A percentile compares a stretch with the other conserved stretches of the same genome.
phyloP scores from a whole-genome alignment of 2,113 vertebrate genomes.

The Oncorhynchus kisutch region DNA sequence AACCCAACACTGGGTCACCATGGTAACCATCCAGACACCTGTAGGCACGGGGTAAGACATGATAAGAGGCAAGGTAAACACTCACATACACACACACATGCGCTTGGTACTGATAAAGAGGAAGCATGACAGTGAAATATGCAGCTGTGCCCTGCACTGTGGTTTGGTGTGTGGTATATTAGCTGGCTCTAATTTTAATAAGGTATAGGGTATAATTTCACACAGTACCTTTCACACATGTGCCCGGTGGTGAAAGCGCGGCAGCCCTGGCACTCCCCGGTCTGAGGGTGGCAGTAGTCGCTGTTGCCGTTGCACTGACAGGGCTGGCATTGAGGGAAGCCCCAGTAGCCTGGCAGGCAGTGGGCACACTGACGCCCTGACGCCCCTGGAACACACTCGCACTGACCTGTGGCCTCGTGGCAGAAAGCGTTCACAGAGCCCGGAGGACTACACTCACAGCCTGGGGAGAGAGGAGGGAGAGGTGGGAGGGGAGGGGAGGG shows the following conservation, averaged over 20 bases:
- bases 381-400: conserved; percentile 82
- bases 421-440: conserved; percentile 84
- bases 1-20: conserved; percentile 85
- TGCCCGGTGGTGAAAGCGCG: conserved; percentile 83
- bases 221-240: conserved; percentile 86
- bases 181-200: not conserved
- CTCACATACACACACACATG: not conserved
- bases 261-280: conserved; percentile 86
- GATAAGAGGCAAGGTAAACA: not conserved
- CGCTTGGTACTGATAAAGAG: not conserved
- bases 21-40: conserved; percentile 91
- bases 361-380: conserved; percentile 84
- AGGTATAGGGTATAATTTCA: not conserved
- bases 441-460: conserved; percentile 81
- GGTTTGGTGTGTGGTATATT: not conserved
- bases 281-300: conserved; percentile 81
- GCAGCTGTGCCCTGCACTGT: too few species aligned
- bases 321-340: conserved; percentile 87
- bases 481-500: conserved; percentile 7
- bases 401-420: conserved; percentile 83
- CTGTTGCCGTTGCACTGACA: conserved; percentile 92
- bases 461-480: conserved; percentile 60
- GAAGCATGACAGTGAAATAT: too few species aligned
- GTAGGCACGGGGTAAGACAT: not conserved
- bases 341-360: conserved; percentile 89